A percentile compares a stretch with the other conserved stretches of the same genome.
These are phyloP conservation scores for Lordiphosa fenestrarum DNA, from an alignment of 2,888 invertebrate species.

Conservation along the genomic window DNA sequence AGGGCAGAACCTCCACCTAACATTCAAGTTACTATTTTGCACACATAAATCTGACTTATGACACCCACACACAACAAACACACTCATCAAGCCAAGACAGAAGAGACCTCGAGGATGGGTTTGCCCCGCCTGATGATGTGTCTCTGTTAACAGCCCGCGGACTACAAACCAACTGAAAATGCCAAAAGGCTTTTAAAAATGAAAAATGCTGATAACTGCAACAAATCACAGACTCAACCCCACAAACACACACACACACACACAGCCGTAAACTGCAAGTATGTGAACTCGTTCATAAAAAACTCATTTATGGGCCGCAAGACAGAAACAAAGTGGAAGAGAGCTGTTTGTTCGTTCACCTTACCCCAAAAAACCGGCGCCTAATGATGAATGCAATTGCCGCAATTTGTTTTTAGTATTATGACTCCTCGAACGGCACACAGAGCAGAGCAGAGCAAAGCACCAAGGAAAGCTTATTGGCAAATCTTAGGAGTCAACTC, in stretches of 20 bases:
- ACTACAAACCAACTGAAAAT: conserved; percentile 11
- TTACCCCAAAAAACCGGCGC: conserved; percentile 32
- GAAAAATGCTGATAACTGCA: conserved; percentile 70
- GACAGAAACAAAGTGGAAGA: conserved; percentile 6
- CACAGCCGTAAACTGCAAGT: conserved; percentile 47
- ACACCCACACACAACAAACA: conserved; percentile 43
- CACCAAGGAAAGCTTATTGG: conserved; percentile 19
- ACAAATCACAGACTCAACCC: conserved; percentile 50
- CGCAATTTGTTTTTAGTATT: conserved; percentile 68
- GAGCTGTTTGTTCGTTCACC: conserved; percentile 27
- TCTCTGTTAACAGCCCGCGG: conserved; percentile 38
- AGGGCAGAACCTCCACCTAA: conserved; percentile 18
- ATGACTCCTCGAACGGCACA: conserved; percentile 25
- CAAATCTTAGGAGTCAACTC: conserved; percentile 4
- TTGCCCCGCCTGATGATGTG: conserved; percentile 38
- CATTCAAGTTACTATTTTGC: conserved; percentile 55
- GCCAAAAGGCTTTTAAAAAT: conserved; percentile 51
- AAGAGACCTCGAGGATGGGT: no score
- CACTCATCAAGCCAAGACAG: no score
- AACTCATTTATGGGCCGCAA: conserved; percentile 52
- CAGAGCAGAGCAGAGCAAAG: conserved; percentile 2
- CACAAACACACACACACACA: conserved; percentile 14
- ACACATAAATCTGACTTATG: conserved; percentile 70
- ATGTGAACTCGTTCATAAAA: conserved; percentile 69
- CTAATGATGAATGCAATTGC: conserved; percentile 70